Conservation (phyloP, 2,888 invertebrate species). For the Machimus rusticus region DNA sequence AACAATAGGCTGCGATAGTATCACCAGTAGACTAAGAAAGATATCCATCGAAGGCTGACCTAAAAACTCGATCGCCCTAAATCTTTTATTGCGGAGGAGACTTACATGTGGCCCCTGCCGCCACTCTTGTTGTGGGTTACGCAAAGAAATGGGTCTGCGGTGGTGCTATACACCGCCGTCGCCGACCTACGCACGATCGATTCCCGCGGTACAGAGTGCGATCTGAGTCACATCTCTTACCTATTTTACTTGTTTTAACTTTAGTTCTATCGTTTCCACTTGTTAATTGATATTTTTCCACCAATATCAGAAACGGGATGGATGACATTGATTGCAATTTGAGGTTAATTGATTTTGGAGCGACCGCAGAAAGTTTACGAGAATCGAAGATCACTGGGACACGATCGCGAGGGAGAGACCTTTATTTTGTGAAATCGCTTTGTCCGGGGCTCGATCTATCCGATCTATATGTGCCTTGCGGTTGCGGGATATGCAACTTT, state of each 20-base stretch:
- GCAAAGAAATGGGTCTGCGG: conserved; percentile 5
- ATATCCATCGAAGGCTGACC: conserved; percentile 7
- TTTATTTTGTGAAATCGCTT: conserved; percentile 16
- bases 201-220: background rate
- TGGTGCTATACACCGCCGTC: background rate
- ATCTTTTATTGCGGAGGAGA: background rate
- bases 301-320: conserved; percentile 12
- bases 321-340: conserved; percentile 19
- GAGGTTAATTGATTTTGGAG: conserved; percentile 25
- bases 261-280: background rate
- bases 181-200: background rate
- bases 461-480: conserved; percentile 14
- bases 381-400: conserved; percentile 9
- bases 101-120: background rate
- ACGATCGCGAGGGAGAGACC: conserved; percentile 11
- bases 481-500: conserved; percentile 22
- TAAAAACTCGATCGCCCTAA: conserved; percentile 5
- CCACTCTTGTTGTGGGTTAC: background rate
- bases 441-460: background rate
- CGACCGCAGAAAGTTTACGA: conserved; percentile 5
- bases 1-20: background rate
- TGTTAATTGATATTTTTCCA: conserved; percentile 16
- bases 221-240: background rate
- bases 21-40: background rate
- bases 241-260: background rate